These are phyloP conservation scores for Hystrix cristata DNA, from an alignment of 2,113 vertebrate genomes.

Conservation along the genomic window DNA sequence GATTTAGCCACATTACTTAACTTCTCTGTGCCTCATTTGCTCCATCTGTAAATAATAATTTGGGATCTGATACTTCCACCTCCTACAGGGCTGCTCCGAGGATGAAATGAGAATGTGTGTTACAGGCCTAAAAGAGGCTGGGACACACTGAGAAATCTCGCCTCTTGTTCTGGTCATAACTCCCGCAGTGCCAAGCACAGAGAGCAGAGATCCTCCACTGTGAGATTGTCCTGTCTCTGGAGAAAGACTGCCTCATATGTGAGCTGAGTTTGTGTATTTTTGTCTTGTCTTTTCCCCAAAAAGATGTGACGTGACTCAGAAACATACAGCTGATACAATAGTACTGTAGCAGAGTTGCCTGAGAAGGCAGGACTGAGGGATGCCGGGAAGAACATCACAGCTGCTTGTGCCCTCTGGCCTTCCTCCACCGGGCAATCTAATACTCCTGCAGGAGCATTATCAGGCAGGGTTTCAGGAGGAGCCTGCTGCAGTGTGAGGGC, in stretches of 20 bases:
- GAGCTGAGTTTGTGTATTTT: not conserved
- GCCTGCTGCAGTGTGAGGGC: no score
- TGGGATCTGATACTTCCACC: not conserved
- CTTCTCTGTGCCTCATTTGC: not conserved
- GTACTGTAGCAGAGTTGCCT: not conserved
- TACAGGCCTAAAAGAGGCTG: not conserved
- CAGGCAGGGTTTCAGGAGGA: not conserved
- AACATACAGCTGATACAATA: accelerated
- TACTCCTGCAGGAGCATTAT: not conserved
- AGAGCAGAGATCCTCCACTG: no score
- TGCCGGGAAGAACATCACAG: accelerated
- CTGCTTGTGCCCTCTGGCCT: not conserved
- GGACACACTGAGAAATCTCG: accelerated
- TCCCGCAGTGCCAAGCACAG: not conserved
- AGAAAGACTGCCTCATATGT: not conserved
- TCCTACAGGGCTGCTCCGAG: not conserved
- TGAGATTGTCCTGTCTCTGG: not conserved
- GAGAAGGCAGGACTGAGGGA: not conserved
- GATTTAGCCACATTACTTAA: not conserved
- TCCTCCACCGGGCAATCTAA: not conserved
- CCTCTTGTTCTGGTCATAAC: not conserved
- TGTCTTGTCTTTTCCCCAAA: not conserved
- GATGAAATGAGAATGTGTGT: not conserved
- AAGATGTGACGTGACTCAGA: not conserved
- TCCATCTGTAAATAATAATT: not conserved